Base-by-base conservation (phyloP, 2,113 vertebrate genomes). In the Phainopepla nitens region DNA sequence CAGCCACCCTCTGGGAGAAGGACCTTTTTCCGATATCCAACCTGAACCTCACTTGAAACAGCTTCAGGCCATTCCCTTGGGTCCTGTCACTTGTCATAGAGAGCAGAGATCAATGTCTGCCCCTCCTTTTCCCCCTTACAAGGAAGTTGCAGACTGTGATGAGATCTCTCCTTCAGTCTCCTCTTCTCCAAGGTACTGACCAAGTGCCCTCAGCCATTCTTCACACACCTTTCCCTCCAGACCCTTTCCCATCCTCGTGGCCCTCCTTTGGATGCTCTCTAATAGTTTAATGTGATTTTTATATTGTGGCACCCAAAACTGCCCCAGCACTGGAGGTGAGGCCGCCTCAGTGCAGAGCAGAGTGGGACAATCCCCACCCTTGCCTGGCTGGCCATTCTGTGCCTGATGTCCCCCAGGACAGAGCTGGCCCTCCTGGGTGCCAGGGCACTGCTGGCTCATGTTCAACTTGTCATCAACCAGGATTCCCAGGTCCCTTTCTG, bases 281-380 rank as follows among this genome's bases (percentile, higher is more conserved):
- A 53, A n/a, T 10, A 18, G 9, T 24, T 29, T 41, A 11, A 60
- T n/a, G 11, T 7, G 3, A 16, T 66, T 57, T 18, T 39, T 22
- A 12, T 11, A 21, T 25, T 44, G 3, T 58, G 23, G 13, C 6
- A 6, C 39, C 8, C 33, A 13, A 5, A 66, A 11, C 27, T 24
- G 7, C 24, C 33, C 5, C 23, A 39, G 15, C 0, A 24, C 19
- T 72, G 0, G 0, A 24, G 28, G 5, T 58, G 69, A 73, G 33
- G 19, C 23, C 0, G 0, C 13, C 3, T 28, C 44, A 51, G 15
- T 0, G 0, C 51, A 66, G 39, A 53, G 23, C 68, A 82, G 19
- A 75, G 19, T 1, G 1, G 77, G 51, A 53, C 28, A 66, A 25
- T 68, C 53, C 12, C 5, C 11, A 51, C 39, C 20, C 28, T 29